phyloP scores from a whole-genome alignment of 2,113 vertebrate species.

The Hyla sarda region DNA sequence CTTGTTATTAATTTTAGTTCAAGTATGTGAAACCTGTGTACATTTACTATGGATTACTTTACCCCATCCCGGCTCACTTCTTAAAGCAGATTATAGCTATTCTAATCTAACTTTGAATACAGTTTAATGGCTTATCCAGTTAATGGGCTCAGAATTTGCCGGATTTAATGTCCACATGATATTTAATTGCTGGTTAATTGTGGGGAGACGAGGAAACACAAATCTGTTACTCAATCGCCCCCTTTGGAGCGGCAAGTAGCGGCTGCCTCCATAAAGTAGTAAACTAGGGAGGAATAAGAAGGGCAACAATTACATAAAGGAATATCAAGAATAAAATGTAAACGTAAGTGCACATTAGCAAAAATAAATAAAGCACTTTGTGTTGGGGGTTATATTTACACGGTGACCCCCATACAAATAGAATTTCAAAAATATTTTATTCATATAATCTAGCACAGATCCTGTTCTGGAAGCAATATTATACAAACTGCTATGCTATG shows the following conservation, averaged over 20 bases:
- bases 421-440: no score
- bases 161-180: slow-evolving; percentile 30
- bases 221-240: background rate
- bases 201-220: background rate
- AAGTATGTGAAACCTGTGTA: no score
- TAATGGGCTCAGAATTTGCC: slow-evolving; percentile 1
- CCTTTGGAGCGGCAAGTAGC: background rate
- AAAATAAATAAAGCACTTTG: no score
- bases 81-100: slow-evolving; percentile 37
- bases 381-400: no score
- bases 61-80: background rate
- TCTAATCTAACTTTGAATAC: slow-evolving; percentile 44
- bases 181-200: slow-evolving; percentile 39
- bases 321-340: background rate
- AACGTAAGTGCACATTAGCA: no score
- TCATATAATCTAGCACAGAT: background rate
- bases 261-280: background rate
- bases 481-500: background rate
- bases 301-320: no score
- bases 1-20: no score
- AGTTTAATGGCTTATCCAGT: slow-evolving; percentile 46
- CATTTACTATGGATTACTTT: slow-evolving; percentile 1
- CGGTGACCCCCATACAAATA: no score
- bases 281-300: background rate
- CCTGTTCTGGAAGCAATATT: background rate